Evolutionary conservation across 2,888 invertebrate genomes (phyloP).

Genomic region (Lochmaea crataegi): DNA sequence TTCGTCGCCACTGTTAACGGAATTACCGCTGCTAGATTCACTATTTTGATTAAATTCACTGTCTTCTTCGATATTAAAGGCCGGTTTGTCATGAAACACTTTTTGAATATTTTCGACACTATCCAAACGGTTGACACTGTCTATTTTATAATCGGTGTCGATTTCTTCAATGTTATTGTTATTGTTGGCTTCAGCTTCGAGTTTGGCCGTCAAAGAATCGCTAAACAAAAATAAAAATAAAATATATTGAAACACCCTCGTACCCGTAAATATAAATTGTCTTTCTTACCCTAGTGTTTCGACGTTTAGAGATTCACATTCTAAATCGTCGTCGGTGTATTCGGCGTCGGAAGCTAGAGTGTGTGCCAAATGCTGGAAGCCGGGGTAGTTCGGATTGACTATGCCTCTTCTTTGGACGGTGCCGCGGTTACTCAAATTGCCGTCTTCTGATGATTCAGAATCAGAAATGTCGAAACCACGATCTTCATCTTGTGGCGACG

Average conservation of each 20-base stretch:
- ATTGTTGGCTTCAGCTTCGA: constrained; percentile 53
- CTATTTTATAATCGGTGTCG: constrained; percentile 60
- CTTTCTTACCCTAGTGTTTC: constrained; percentile 44
- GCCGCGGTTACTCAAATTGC: constrained; percentile 64
- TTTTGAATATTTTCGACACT: constrained; percentile 68
- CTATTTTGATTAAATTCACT: constrained; percentile 42
- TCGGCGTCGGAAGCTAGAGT: constrained; percentile 69
- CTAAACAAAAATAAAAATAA: constrained; percentile 44
- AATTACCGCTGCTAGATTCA: constrained; percentile 53
- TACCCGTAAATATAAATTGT: not conserved
- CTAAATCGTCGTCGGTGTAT: constrained; percentile 65
- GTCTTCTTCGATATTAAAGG: constrained; percentile 65
- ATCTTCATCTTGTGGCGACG: constrained; percentile 68
- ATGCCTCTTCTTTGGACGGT: constrained; percentile 67
- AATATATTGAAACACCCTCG: not conserved
- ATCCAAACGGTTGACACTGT: constrained; percentile 67
- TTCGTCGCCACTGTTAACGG: constrained; percentile 56
- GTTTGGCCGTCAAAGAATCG: constrained; percentile 60
- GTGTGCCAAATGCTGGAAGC: constrained; percentile 84
- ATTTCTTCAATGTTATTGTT: constrained; percentile 61
- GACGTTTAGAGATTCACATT: constrained; percentile 65
- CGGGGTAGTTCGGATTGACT: constrained; percentile 86
- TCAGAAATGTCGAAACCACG: constrained; percentile 70
- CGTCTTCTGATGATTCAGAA: constrained; percentile 63
- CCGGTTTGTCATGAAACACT: constrained; percentile 70